A percentile compares a stretch with the other conserved stretches of the same genome.
phyloP scores from a whole-genome alignment of 2,888 invertebrate genomes.

The Notodonta ziczac region DNA sequence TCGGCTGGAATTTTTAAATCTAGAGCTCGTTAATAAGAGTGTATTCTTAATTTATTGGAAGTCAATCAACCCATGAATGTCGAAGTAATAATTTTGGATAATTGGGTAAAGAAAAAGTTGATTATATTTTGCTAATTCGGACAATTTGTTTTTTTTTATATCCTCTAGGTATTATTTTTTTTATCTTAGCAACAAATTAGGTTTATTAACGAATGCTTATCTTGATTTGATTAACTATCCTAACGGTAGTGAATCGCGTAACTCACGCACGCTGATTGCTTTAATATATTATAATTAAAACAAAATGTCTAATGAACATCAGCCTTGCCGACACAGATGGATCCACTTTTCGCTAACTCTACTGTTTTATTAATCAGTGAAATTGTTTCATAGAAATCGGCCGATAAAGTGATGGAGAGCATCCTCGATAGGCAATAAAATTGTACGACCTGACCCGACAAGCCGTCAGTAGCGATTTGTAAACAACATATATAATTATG shows the following conservation, averaged over 20 bases:
- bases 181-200: too few relatives aligned
- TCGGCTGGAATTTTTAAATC: neutral
- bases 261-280: conserved; percentile 17
- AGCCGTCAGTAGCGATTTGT: neutral
- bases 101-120: too few relatives aligned
- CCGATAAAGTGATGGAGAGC: conserved; percentile 6
- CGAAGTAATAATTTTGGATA: neutral
- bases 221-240: conserved; percentile 6
- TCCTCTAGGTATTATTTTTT: too few relatives aligned
- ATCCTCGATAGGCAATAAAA: neutral
- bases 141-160: neutral
- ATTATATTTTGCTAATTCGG: neutral
- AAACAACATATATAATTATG: neutral
- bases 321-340: neutral
- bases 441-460: neutral
- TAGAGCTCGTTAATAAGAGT: neutral
- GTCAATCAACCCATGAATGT: neutral
- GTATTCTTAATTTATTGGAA: neutral
- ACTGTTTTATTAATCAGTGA: conserved; percentile 39
- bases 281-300: conserved; percentile 43
- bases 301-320: conserved; percentile 6
- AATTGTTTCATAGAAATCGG: conserved; percentile 28
- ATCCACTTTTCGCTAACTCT: conserved; percentile 23
- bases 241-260: neutral
- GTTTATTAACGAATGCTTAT: neutral